phyloP scores from a whole-genome alignment of 2,113 vertebrate genomes.

The Hyperoodon ampullatus region DNA sequence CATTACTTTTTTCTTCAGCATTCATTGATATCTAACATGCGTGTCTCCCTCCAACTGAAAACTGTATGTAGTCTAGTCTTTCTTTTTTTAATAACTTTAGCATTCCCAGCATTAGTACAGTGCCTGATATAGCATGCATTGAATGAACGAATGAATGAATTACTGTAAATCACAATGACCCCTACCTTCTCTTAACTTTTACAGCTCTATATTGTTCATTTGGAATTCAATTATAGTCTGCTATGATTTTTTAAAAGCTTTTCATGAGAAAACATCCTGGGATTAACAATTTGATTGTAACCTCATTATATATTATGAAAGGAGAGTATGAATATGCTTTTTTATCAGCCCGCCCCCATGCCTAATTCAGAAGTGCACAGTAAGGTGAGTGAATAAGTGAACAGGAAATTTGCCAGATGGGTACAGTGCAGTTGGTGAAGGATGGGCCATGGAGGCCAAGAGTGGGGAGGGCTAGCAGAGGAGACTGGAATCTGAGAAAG shows the following conservation, averaged over 20 bases:
- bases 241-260: not conserved
- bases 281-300: not conserved
- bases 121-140: not conserved
- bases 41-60: not conserved
- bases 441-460: not conserved
- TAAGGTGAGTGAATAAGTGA: not conserved
- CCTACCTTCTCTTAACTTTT: not conserved
- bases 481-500: not conserved
- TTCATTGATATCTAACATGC: not conserved
- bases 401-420: not conserved
- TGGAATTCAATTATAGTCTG: not conserved
- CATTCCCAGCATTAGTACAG: not conserved
- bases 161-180: not conserved
- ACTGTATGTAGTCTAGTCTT: not conserved
- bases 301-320: not conserved
- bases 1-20: not conserved
- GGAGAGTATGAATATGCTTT: not conserved
- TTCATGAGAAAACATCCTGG: not conserved
- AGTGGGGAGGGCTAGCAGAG: accelerated
- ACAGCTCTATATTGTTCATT: not conserved
- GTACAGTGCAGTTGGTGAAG: not conserved
- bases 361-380: not conserved
- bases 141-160: not conserved
- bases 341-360: not conserved
- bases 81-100: not conserved